Percentiles rank a stretch among this genome's conserved stretches.
These are phyloP conservation scores for Phasianus colchicus DNA, from an alignment of 2,113 vertebrate genomes.

Conservation along the genomic window DNA sequence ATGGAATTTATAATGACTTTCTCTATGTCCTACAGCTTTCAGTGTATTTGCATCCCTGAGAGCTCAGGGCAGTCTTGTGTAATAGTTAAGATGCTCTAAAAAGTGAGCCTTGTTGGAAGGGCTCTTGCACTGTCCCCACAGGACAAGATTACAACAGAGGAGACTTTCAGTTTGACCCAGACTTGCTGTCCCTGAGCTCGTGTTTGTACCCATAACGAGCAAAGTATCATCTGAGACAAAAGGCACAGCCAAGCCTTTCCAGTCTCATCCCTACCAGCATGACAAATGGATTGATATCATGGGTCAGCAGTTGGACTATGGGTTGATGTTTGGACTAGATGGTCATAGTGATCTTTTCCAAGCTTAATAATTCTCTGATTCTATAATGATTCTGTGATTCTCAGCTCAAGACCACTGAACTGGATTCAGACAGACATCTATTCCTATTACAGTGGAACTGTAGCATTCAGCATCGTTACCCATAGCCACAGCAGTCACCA, in stretches of 20 bases:
- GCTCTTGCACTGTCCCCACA: background rate
- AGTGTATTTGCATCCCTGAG: background rate
- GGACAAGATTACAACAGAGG: background rate
- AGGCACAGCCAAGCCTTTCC: background rate
- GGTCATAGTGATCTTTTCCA: no score
- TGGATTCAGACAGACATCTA: background rate
- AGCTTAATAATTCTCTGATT: no score
- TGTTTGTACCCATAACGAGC: fast-evolving
- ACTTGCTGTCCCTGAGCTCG: background rate
- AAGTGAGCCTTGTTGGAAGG: background rate
- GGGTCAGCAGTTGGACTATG: no score
- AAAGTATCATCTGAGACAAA: background rate
- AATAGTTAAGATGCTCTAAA: background rate
- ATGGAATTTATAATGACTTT: background rate
- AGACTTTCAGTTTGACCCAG: background rate
- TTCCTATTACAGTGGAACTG: background rate
- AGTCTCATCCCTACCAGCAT: fast-evolving
- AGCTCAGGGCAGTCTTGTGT: background rate
- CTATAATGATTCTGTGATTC: background rate
- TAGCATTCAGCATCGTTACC: background rate
- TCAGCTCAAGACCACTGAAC: background rate
- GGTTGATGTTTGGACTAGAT: no score
- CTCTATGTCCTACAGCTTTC: background rate
- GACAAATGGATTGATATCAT: background rate
- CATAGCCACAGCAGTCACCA: background rate